A percentile compares a stretch with the other conserved stretches of the same genome.
phyloP scores from a whole-genome alignment of 2,888 invertebrate species.

The Xestia c-nigrum region DNA sequence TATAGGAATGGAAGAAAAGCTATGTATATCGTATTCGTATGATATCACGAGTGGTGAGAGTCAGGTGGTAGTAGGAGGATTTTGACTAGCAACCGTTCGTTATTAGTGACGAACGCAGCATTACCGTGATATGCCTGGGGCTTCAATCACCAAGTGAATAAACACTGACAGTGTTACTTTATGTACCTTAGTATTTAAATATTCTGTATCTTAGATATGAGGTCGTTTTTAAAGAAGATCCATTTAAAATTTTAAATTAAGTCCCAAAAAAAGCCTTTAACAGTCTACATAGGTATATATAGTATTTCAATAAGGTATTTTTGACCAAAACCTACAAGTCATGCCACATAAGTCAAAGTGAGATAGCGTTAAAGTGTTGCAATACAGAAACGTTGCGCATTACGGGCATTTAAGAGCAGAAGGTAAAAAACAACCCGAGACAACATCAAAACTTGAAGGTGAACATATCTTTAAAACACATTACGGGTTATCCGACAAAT shows the following conservation, averaged over 20 bases:
- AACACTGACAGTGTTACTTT: conserved; percentile 19
- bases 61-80: conserved; percentile 6
- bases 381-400: conserved; percentile 63
- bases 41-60: conserved; percentile 6
- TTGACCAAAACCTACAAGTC: conserved; percentile 37
- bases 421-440: conserved; percentile 66
- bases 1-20: conserved; percentile 40
- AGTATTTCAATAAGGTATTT: conserved; percentile 19
- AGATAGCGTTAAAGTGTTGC: conserved; percentile 60
- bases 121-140: conserved; percentile 15
- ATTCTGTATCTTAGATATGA: background rate
- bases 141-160: conserved; percentile 35
- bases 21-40: conserved; percentile 13
- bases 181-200: background rate
- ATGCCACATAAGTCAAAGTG: conserved; percentile 45
- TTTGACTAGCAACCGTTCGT: conserved; percentile 48
- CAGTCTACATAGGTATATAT: background rate
- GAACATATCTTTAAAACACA: conserved; percentile 80
- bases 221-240: background rate
- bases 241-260: background rate
- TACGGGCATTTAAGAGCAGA: conserved; percentile 64
- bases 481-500: conserved; percentile 80
- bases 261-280: too few species aligned
- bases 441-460: conserved; percentile 74
- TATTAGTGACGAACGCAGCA: conserved; percentile 27